Evolutionary conservation across 1,140 invertebrate species (phyloP).

Genomic region (Cherax destructor): DNA sequence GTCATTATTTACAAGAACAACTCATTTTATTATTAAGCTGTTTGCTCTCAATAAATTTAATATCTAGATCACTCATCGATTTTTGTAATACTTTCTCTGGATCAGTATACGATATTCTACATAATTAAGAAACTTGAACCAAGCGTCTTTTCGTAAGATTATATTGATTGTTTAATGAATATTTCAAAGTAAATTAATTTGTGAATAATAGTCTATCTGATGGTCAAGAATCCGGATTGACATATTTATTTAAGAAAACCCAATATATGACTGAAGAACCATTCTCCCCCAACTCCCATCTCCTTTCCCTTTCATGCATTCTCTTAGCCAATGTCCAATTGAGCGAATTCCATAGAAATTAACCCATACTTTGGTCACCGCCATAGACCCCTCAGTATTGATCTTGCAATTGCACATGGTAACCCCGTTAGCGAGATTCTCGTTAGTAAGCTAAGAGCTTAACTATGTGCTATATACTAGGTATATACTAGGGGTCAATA

Average conservation of each 20-base stretch:
- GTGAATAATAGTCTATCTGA: neutral
- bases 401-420: slow-evolving; percentile 45
- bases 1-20: too few species aligned
- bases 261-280: too few species aligned
- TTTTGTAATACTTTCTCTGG: too few species aligned
- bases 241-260: too few species aligned
- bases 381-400: slow-evolving; percentile 36
- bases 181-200: neutral
- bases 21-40: too few species aligned
- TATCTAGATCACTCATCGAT: too few species aligned
- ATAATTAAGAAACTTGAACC: too few species aligned
- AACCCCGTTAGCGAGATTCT: slow-evolving; percentile 13
- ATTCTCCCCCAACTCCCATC: too few species aligned
- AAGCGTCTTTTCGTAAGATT: too few species aligned
- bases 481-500: neutral
- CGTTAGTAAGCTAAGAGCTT: neutral
- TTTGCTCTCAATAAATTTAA: too few species aligned
- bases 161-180: neutral
- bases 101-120: too few species aligned
- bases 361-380: slow-evolving; percentile 44
- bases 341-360: slow-evolving; percentile 44
- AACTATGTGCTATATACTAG: neutral
- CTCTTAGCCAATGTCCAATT: slow-evolving; percentile 30
- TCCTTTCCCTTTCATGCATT: slow-evolving; percentile 19
- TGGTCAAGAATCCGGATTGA: neutral